Evolutionary conservation across 1,140 invertebrate genomes (phyloP).

Genomic region (Bombus terrestris): DNA sequence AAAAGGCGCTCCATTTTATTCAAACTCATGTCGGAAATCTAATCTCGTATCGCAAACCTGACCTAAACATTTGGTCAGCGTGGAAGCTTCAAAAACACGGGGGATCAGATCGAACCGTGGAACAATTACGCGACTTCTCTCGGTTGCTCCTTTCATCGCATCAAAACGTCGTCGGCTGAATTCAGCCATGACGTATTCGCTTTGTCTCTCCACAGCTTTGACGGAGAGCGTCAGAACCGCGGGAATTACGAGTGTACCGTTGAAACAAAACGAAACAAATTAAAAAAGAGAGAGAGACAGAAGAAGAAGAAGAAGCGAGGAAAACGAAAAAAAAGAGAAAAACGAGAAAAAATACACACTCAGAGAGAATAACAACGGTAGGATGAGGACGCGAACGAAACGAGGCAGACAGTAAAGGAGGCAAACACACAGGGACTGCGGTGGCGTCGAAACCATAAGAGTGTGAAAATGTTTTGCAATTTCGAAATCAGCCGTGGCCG

Average conservation of each 20-base stretch:
- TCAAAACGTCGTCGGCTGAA: slow-evolving; percentile 15
- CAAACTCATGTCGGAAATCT: too few relatives aligned
- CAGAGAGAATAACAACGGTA: background rate
- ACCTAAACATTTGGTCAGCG: background rate
- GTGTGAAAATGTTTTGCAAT: slow-evolving; percentile 83
- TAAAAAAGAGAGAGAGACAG: slow-evolving; percentile 16
- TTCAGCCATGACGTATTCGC: slow-evolving; percentile 1
- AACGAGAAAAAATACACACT: slow-evolving; percentile 28
- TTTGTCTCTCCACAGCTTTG: slow-evolving; percentile 33
- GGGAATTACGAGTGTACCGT: slow-evolving; percentile 36
- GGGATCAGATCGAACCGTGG: background rate
- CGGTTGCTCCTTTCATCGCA: background rate
- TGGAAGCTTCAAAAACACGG: background rate
- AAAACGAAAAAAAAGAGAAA: slow-evolving; percentile 5
- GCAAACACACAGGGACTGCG: slow-evolving; percentile 33
- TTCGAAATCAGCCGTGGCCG: slow-evolving; percentile 78
- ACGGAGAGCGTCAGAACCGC: slow-evolving; percentile 36
- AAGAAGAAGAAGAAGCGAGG: background rate
- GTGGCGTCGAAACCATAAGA: slow-evolving; percentile 74
- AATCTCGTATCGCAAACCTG: too few relatives aligned
- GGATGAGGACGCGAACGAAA: background rate
- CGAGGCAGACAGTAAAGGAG: background rate
- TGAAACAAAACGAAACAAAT: slow-evolving; percentile 33
- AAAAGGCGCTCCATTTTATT: too few relatives aligned
- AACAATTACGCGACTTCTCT: slow-evolving; percentile 15